Evolutionary conservation across 1,140 invertebrate genomes (phyloP), one percentile per base, ranked within the genome.

Genomic region (Brachionus sp.): DNA sequence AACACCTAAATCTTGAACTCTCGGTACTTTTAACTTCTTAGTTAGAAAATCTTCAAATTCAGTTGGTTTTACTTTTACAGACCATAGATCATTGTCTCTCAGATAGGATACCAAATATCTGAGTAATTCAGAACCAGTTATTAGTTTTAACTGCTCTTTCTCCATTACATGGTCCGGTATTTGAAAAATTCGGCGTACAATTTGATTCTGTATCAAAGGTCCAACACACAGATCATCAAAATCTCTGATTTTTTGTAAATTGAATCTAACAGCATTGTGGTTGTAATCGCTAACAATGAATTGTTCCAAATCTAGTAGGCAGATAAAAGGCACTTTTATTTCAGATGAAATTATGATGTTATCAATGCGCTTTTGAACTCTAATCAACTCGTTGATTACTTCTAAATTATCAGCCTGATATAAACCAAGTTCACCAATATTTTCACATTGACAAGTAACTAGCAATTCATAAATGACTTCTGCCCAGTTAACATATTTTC

Each of bases 41-140:
- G 37, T 39, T 25, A 80, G 12, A 13, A 29, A 80, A 12, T 35
- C 50, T 62, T 80, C 77, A 5, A 80, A 62, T 42, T 80, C 62
- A 42, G 10, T 5, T 62, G 53, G 50, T 35, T 80, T 80, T 2
- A 80, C 37, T 80, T 80, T 80, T 10, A 25, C 23, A 29, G 33
- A 62, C 77, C 77, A 80, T 3, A 80, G 33, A 62, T 80, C 62
- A 62, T 80, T 80, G 9, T 80, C 77, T 62, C 13, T 39, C 23
- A 80, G 19, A 62, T 62, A 80, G 16, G 46, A 13, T 12, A 62
- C 50, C 37, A 80, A 44, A 23, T 62, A 19, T n/a, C 42, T 80
- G 6, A 80, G 29, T 23, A 80, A 62, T 33, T 80, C 77, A n/a
- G 50, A 37, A 37, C 50, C 62, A 3, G 46, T 57, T 2, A 80